A percentile compares a stretch with the other conserved stretches of the same genome.
These are phyloP conservation scores for Argyra leucocephala DNA, from an alignment of 2,888 invertebrate species.

Conservation along the genomic window DNA sequence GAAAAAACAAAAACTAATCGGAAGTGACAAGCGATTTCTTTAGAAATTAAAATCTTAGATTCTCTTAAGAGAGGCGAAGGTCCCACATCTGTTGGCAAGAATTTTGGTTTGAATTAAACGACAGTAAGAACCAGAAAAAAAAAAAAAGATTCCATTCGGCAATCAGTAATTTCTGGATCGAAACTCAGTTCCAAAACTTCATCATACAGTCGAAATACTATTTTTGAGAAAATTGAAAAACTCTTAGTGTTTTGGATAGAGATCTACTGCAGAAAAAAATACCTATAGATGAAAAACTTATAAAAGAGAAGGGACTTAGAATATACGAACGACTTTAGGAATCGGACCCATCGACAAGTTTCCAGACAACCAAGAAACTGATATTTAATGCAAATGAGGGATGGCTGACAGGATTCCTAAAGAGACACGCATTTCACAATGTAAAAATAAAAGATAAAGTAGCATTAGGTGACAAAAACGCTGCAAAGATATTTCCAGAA, in stretches of 20 bases:
- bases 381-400: slow-evolving; percentile 16
- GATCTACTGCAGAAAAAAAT: slow-evolving; percentile 13
- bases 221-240: slow-evolving; percentile 15
- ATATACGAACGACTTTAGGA: slow-evolving; percentile 17
- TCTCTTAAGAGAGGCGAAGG: slow-evolving; percentile 16
- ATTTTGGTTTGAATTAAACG: slow-evolving; percentile 23
- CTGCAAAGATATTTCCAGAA: slow-evolving; percentile 16
- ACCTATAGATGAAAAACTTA: slow-evolving; percentile 16
- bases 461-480: slow-evolving; percentile 18
- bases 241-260: slow-evolving; percentile 14
- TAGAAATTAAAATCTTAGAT: slow-evolving; percentile 12
- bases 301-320: slow-evolving; percentile 18
- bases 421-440: slow-evolving; percentile 17
- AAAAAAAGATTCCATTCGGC: slow-evolving; percentile 10
- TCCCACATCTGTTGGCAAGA: slow-evolving; percentile 23
- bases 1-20: slow-evolving; percentile 10
- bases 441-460: slow-evolving; percentile 16
- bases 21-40: slow-evolving; percentile 16
- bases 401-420: slow-evolving; percentile 16
- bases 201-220: slow-evolving; percentile 15
- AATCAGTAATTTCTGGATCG: slow-evolving; percentile 17
- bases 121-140: slow-evolving; percentile 23
- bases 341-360: slow-evolving; percentile 17
- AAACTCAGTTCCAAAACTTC: slow-evolving; percentile 17
- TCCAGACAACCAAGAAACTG: slow-evolving; percentile 17